Percentiles rank a stretch among this genome's conserved stretches.
These are phyloP conservation scores for Caradrina clavipalpis DNA, from an alignment of 2,888 invertebrate species.

Conservation along the genomic window DNA sequence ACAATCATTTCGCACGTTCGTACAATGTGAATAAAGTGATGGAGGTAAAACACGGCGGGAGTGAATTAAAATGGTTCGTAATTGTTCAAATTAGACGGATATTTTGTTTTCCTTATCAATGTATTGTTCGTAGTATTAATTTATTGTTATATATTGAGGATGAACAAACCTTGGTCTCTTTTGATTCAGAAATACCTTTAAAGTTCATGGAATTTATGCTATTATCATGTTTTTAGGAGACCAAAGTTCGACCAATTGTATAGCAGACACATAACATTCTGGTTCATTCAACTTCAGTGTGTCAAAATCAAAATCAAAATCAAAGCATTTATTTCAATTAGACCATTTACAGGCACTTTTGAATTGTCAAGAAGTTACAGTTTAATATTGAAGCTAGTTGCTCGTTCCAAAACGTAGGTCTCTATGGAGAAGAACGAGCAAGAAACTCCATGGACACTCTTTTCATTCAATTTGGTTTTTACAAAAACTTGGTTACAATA, in stretches of 20 bases:
- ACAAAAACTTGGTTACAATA: no score
- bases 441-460: no score
- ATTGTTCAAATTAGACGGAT: conserved; percentile 43
- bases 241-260: not conserved
- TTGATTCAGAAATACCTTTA: not conserved
- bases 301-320: no score
- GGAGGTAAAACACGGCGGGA: conserved; percentile 36
- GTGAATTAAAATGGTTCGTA: conserved; percentile 39
- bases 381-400: no score
- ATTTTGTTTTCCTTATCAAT: conserved; percentile 52
- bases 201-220: not conserved
- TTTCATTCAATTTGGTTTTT: no score
- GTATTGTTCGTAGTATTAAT: conserved; percentile 38
- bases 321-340: no score
- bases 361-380: no score
- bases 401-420: no score
- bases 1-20: conserved; percentile 49
- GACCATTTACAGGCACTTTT: no score
- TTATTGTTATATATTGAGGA: conserved; percentile 28
- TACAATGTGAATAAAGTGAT: conserved; percentile 30
- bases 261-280: not conserved
- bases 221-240: not conserved
- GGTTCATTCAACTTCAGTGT: not conserved
- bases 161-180: not conserved
- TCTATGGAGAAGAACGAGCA: no score